These are phyloP conservation scores for Philhelius pedissequus DNA, from an alignment of 2,888 invertebrate genomes.

Conservation along the genomic window DNA sequence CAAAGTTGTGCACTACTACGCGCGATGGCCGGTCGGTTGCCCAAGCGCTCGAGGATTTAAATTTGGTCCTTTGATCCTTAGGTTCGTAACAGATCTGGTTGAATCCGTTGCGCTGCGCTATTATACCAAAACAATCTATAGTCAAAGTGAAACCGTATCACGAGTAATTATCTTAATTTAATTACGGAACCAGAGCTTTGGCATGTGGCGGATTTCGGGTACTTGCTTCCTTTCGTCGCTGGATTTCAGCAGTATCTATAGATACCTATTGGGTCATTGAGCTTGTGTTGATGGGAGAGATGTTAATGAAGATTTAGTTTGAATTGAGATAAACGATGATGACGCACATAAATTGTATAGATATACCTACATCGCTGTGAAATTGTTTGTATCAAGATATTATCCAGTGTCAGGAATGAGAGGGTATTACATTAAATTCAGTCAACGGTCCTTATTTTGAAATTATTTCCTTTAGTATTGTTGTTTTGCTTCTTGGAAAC, in stretches of 20 bases:
- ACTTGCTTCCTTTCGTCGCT: neutral
- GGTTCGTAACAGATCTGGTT: neutral
- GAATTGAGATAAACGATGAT: constrained; percentile 42
- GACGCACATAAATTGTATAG: neutral
- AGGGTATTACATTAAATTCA: neutral
- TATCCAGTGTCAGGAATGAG: neutral
- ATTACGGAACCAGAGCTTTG: constrained; percentile 34
- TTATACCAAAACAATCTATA: neutral
- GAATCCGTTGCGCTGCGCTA: neutral
- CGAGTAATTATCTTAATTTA: constrained; percentile 66
- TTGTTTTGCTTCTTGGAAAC: neutral
- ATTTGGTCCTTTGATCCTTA: neutral
- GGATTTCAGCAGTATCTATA: too few relatives aligned
- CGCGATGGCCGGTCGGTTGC: too few relatives aligned
- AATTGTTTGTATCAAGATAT: neutral
- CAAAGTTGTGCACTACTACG: constrained; percentile 6
- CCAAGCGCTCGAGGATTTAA: neutral
- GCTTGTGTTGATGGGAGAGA: constrained; percentile 45
- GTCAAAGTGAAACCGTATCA: constrained; percentile 48
- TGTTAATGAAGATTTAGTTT: constrained; percentile 47
- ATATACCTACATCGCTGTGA: neutral
- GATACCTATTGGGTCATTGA: constrained; percentile 25
- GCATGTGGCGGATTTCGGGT: neutral
- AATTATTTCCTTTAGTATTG: neutral
- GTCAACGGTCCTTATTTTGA: neutral